These are phyloP conservation scores for Lepidocyrtoides sp. DNA, from an alignment of 2,888 invertebrate species.

Conservation along the genomic window DNA sequence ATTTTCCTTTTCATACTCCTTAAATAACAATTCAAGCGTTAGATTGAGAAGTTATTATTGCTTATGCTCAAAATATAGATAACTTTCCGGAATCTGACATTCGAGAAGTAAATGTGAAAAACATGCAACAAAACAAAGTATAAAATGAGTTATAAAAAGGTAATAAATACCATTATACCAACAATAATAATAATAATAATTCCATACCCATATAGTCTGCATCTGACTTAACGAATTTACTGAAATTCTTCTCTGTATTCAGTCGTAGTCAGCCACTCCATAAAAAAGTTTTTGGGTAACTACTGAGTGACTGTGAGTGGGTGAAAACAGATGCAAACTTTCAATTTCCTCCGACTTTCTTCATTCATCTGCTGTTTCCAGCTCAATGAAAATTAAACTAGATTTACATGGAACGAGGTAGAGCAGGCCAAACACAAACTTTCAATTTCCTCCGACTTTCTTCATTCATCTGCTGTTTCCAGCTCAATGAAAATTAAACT, in stretches of 20 bases:
- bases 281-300: constrained; percentile 18
- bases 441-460: constrained; percentile 64
- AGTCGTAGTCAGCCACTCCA: neutral
- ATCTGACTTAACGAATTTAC: constrained; percentile 38
- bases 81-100: neutral
- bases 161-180: neutral
- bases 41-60: constrained; percentile 31
- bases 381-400: constrained; percentile 60
- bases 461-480: constrained; percentile 41
- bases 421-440: constrained; percentile 49
- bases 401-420: constrained; percentile 50
- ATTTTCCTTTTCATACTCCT: constrained; percentile 6
- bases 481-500: constrained; percentile 63
- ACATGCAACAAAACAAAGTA: neutral
- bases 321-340: constrained; percentile 56
- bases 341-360: constrained; percentile 64
- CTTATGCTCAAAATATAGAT: neutral
- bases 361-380: constrained; percentile 44
- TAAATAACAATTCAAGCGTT: constrained; percentile 55
- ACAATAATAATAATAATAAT: neutral
- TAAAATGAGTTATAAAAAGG: neutral
- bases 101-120: neutral
- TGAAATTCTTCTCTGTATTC: neutral
- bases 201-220: neutral
- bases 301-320: constrained; percentile 25